A percentile compares a stretch with the other conserved stretches of the same genome.
These are phyloP conservation scores for Periophthalmodon schlosseri DNA, from an alignment of 2,113 vertebrate genomes.

Conservation along the genomic window DNA sequence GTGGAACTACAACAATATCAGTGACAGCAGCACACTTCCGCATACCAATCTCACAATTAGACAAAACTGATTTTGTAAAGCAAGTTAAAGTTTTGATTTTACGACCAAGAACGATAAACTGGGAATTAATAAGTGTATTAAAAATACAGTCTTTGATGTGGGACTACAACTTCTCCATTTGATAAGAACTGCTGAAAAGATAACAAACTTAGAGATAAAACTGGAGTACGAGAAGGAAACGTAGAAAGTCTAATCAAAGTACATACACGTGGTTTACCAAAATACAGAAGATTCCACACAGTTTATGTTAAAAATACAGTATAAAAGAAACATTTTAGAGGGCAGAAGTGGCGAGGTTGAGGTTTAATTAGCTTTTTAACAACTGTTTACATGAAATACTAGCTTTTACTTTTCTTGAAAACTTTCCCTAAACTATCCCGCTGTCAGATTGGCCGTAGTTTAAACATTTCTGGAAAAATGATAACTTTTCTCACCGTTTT, in stretches of 20 bases:
- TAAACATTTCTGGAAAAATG: constrained; percentile 18
- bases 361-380: constrained; percentile 1
- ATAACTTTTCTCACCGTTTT: constrained; percentile 73
- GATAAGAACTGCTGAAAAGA: neutral
- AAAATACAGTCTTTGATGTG: neutral
- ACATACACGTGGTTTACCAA: neutral
- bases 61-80: constrained; percentile 6
- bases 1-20: constrained; percentile 35
- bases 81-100: constrained; percentile 26
- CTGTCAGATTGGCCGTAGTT: neutral
- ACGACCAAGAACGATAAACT: neutral
- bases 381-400: neutral
- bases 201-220: neutral
- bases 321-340: neutral
- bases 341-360: constrained; percentile 18
- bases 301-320: neutral
- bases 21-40: constrained; percentile 62
- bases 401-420: rapidly evolving
- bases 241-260: neutral
- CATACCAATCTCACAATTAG: constrained; percentile 43
- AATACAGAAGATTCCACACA: neutral
- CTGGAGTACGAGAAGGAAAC: neutral
- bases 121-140: neutral
- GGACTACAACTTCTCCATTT: neutral
- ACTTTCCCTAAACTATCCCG: neutral